These are phyloP conservation scores for Aphodius granarius DNA, from an alignment of 2,888 invertebrate species.

Conservation along the genomic window DNA sequence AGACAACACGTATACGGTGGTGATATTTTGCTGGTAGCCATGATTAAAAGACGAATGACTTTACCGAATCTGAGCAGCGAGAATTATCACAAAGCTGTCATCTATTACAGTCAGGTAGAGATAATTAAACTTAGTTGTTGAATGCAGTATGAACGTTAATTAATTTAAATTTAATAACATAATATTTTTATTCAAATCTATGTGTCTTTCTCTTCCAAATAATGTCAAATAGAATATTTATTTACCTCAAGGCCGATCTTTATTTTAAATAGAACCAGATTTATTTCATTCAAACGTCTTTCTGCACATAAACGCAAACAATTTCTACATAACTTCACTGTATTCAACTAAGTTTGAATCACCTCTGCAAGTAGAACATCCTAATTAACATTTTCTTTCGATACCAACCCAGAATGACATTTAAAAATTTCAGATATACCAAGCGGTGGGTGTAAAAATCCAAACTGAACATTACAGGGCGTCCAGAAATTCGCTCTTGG, in stretches of 20 bases:
- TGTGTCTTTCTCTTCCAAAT: too few species aligned
- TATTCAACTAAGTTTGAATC: neutral
- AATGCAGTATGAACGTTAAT: too few species aligned
- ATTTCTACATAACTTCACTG: neutral
- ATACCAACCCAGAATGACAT: neutral
- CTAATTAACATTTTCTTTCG: too few species aligned
- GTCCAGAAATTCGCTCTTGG: conserved; percentile 53
- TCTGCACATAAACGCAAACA: too few species aligned
- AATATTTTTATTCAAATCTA: too few species aligned
- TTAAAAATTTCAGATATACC: conserved; percentile 66
- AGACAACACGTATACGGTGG: conserved; percentile 90
- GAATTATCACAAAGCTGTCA: conserved; percentile 66
- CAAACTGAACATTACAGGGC: conserved; percentile 84
- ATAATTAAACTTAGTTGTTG: too few species aligned
- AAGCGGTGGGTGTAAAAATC: conserved; percentile 85
- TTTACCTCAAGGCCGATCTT: too few species aligned
- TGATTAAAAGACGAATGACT: conserved; percentile 66
- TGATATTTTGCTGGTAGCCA: conserved; percentile 61
- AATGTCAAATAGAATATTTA: too few species aligned
- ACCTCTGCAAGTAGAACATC: too few species aligned
- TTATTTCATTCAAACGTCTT: too few species aligned
- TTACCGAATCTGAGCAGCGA: conserved; percentile 59
- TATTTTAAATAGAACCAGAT: too few species aligned
- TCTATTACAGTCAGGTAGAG: conserved; percentile 83
- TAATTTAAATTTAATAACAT: too few species aligned